Conservation (phyloP, 2,888 invertebrate species). For the Metalampra italica region DNA sequence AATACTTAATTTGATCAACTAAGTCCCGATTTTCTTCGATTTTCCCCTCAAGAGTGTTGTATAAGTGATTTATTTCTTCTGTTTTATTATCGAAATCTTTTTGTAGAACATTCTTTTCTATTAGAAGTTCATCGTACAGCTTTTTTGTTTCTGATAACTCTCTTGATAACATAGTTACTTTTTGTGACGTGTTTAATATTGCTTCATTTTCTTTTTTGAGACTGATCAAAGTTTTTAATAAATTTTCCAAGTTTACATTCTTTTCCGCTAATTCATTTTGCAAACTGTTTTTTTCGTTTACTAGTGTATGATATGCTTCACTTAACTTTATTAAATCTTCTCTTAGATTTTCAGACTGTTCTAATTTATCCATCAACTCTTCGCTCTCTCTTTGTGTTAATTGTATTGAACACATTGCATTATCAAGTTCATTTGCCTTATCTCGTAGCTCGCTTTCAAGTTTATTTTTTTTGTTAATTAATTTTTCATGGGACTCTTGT, state of each 20-base stretch:
- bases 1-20: constrained; percentile 27
- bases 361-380: constrained; percentile 30
- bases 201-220: constrained; percentile 26
- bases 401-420: constrained; percentile 29
- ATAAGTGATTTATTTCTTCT: constrained; percentile 36
- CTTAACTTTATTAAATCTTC: constrained; percentile 31
- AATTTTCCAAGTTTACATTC: constrained; percentile 25
- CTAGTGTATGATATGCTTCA: constrained; percentile 26
- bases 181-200: constrained; percentile 23
- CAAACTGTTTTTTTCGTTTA: constrained; percentile 33
- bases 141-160: constrained; percentile 30
- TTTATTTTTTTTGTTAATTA: constrained; percentile 33
- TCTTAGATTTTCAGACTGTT: constrained; percentile 32
- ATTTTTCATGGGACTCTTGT: constrained; percentile 31
- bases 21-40: constrained; percentile 44
- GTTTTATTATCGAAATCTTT: constrained; percentile 34
- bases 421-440: constrained; percentile 34
- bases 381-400: constrained; percentile 40
- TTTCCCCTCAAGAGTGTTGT: constrained; percentile 37
- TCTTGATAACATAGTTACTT: constrained; percentile 25
- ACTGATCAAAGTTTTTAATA: constrained; percentile 19
- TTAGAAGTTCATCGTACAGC: constrained; percentile 24
- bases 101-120: constrained; percentile 35
- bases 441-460: constrained; percentile 38
- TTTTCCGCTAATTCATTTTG: constrained; percentile 33